Conservation (phyloP, 2,888 invertebrate species). For the Drosophila anomalata region DNA sequence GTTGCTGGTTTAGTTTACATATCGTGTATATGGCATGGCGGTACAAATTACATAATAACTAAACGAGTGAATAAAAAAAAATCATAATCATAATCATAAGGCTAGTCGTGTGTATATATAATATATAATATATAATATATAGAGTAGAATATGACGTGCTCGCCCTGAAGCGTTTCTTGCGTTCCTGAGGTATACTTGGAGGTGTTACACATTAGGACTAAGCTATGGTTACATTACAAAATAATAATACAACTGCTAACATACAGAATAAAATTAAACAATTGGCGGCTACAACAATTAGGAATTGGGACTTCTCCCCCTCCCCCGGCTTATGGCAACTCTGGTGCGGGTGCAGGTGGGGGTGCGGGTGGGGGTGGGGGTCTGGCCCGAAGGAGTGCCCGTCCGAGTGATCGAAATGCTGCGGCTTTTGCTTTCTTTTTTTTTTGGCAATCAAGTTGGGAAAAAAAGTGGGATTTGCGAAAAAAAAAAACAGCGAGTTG, state of each 20-base stretch:
- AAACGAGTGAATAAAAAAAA: conserved; percentile 30
- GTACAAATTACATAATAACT: conserved; percentile 26
- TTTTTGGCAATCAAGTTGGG: conserved; percentile 26
- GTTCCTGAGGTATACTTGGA: conserved; percentile 53
- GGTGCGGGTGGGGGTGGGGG: not conserved
- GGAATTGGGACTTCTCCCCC: conserved; percentile 50
- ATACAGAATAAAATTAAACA: conserved; percentile 60
- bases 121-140: conserved; percentile 2
- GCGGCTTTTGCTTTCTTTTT: conserved; percentile 19
- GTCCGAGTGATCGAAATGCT: conserved; percentile 62
- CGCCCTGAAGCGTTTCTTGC: conserved; percentile 23
- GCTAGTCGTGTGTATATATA: not conserved
- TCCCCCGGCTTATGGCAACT: not conserved
- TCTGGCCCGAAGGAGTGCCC: conserved; percentile 25
- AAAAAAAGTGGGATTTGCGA: not conserved
- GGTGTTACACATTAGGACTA: conserved; percentile 42
- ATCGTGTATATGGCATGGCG: conserved; percentile 59
- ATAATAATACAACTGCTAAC: conserved; percentile 52
- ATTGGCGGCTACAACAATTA: conserved; percentile 75
- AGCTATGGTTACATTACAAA: conserved; percentile 14
- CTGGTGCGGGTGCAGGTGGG: not conserved
- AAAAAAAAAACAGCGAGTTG: conserved; percentile 28
- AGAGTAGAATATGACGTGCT: not conserved
- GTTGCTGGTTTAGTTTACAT: conserved; percentile 57
- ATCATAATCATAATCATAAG: not conserved